Base-by-base conservation (phyloP, 2,113 vertebrate genomes). In the Pavo muticus region DNA sequence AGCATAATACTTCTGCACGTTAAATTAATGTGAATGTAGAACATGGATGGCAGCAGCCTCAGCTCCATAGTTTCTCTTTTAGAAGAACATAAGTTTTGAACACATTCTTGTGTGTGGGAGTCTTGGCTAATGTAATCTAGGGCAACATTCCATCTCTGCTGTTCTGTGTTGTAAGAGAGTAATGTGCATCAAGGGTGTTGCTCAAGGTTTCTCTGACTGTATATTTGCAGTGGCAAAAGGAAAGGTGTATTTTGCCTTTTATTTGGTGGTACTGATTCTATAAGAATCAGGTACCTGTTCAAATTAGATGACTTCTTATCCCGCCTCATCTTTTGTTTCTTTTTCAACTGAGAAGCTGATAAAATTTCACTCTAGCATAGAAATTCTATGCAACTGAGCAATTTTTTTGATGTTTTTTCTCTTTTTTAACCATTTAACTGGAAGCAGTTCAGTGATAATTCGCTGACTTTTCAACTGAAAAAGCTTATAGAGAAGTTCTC, bases 171-270 rank as follows among this genome's bases (percentile, higher is more conserved):
- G 29, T 68, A 35, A 63, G 29, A n/a, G 35, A 44, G 21, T 90
- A 72, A 4, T 1, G 1, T 20, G 13, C 18, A 21, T 61, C 27
- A 54, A 44, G 0, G 0, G 19, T 6, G 3, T 1, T 59, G 14
- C n/a, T 91, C 39, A 45, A 0, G 68, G 23, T 81, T 93, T 39
- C 45, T 80, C 21, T 81, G 47, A n/a, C 27, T 42, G 30, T 5
- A 0, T 45, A 39, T 67, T 65, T 88, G 39, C 39, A 65, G 44
- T 37, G 47, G 19, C 65, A 14, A 30, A 67, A 20, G 37, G 44
- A 52, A 44, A 44, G 37, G 48, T 65, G 29, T 1, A 0, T 60
- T 88, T 75, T 84, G 47, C n/a, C 35, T 30, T 35, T 81, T 39
- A 6, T 12, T 8, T 39, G 25, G 63, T 74, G 17, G 10, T 17